phyloP scores from a whole-genome alignment of 1,140 invertebrate genomes.

The Geopemphigus sp. region DNA sequence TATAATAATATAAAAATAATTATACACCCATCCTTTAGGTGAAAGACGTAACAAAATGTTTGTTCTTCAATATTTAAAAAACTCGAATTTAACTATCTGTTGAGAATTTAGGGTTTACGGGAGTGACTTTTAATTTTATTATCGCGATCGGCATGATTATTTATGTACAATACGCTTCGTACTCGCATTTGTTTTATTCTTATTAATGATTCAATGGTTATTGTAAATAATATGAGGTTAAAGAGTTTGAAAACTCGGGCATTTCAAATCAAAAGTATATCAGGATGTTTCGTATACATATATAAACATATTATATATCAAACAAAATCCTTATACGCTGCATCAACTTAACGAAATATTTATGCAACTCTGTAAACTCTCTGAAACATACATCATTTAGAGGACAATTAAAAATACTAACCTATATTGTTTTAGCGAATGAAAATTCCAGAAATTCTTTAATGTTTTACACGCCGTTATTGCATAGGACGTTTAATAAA shows the following conservation, averaged over 20 bases:
- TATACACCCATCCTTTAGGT: no score
- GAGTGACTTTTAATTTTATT: no score
- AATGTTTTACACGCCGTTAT: neutral
- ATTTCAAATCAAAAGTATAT: neutral
- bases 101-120: no score
- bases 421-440: neutral
- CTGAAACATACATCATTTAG: neutral
- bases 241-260: neutral
- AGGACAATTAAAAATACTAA: constrained; percentile 10
- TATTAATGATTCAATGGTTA: neutral
- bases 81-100: no score
- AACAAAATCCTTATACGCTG: neutral
- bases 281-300: neutral
- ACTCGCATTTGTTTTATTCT: neutral
- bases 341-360: neutral
- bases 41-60: no score
- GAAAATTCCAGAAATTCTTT: neutral
- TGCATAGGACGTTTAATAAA: neutral
- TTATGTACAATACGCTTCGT: neutral
- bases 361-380: neutral
- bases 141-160: no score
- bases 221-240: neutral
- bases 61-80: no score
- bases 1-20: no score
- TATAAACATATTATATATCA: neutral